phyloP scores from a whole-genome alignment of 1,140 invertebrate species.

The Cydia strobilella region DNA sequence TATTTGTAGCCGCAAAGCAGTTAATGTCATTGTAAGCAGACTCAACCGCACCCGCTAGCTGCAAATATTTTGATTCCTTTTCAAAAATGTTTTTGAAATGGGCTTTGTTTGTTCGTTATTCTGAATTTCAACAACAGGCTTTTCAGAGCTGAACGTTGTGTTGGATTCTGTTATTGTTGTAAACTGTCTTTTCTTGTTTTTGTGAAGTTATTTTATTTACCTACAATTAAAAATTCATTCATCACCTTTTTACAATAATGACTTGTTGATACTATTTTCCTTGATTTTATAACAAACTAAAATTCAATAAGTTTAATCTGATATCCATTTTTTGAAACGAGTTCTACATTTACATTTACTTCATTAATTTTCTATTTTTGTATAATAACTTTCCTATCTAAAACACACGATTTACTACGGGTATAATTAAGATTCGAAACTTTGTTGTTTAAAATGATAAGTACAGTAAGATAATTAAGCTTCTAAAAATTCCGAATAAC shows the following conservation, averaged over 20 bases:
- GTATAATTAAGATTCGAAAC: no score
- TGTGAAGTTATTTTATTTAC: no score
- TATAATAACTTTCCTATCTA: no score
- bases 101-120: background rate
- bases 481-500: background rate
- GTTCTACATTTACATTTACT: no score
- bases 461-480: background rate
- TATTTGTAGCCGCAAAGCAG: slow-evolving; percentile 13
- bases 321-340: no score
- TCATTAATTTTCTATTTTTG: no score
- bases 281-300: no score
- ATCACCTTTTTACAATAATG: no score
- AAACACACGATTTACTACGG: no score
- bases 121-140: background rate
- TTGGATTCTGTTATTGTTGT: background rate
- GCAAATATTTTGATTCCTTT: slow-evolving; percentile 16
- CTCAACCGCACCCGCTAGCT: slow-evolving; percentile 8
- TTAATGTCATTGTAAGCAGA: slow-evolving; percentile 15
- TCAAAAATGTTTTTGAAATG: background rate
- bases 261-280: no score
- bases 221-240: no score
- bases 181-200: background rate
- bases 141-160: background rate
- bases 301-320: no score
- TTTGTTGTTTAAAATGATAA: background rate